These are phyloP conservation scores for Nymphalis urticae DNA, from an alignment of 2,888 invertebrate genomes.

Conservation along the genomic window DNA sequence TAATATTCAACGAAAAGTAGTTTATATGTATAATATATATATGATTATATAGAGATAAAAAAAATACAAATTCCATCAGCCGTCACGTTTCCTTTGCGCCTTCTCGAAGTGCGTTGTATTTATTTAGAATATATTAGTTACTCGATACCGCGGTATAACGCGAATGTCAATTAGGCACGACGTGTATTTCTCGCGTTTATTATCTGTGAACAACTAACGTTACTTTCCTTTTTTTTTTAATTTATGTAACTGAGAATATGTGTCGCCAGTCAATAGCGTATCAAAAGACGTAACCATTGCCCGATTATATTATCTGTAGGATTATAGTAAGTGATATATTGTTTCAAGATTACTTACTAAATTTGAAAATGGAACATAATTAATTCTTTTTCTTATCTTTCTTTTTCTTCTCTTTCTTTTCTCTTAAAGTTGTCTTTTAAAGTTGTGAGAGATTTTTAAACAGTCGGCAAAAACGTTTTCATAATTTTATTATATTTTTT, in stretches of 20 bases:
- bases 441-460: too few species aligned
- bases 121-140: slow-evolving; percentile 59
- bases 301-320: background rate
- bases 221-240: slow-evolving; percentile 30
- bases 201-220: slow-evolving; percentile 37
- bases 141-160: slow-evolving; percentile 42
- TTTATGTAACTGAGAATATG: slow-evolving; percentile 23
- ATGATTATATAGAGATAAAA: background rate
- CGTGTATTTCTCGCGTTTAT: slow-evolving; percentile 29
- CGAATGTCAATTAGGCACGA: slow-evolving; percentile 37
- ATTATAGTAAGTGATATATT: background rate
- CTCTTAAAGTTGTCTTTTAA: too few species aligned
- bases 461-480: too few species aligned
- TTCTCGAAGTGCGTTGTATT: slow-evolving; percentile 47
- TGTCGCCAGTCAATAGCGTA: slow-evolving; percentile 24
- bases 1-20: too few species aligned
- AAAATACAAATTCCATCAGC: slow-evolving; percentile 37
- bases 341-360: background rate
- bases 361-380: background rate
- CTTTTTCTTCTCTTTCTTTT: too few species aligned
- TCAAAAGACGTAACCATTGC: background rate
- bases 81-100: slow-evolving; percentile 38
- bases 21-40: background rate
- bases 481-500: too few species aligned
- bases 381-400: too few species aligned